Evolutionary conservation across 2,113 vertebrate species (phyloP), one percentile per base, ranked within the genome.

Genomic region (Lipophrys pholis): DNA sequence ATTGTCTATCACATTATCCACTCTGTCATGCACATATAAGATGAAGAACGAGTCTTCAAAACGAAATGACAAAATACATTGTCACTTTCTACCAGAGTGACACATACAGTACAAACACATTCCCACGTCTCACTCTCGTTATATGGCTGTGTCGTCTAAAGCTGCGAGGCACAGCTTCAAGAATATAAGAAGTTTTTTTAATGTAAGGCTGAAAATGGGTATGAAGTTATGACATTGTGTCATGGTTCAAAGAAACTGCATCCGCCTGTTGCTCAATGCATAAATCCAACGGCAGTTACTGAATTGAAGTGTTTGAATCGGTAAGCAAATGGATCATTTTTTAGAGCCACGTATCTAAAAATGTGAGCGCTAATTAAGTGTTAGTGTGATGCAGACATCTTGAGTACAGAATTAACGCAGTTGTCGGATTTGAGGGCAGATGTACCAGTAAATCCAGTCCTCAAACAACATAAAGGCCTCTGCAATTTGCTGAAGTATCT

Each of bases 361-460:
- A 68, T 76, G 9, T 68, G 45, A 65, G 17, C 8, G 7, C 40
- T 57, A 62, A 78, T 75, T 66, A 71, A 11, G 11, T 56, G 51
- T 66, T 67, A 11, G 11, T 56, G 51, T 12, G 45, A 45, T 60
- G 42, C 2, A 46, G 60, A 61, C 21, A 51, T 59, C 30, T 51
- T 48, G 49, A 64, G 54, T 11, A 9, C 12, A 15, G 69, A 75
- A 49, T 67, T 76, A 62, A 63, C 16, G 11, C 42, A 12, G 51
- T 53, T 70, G 55, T 80, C 69, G 45, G 57, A 75, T 75, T 71
- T 39, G 52, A 63, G 53, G 7, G 71, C 46, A 73, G 21, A 11
- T n/a, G 7, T 51, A 49, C 59, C 42, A 64, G 40, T 42, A 72
- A 63, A 75, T 62, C 65, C 30, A 40, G 17, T 50, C 40, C 48